phyloP scores from a whole-genome alignment of 2,113 vertebrate species.

The Alexandromys fortis region DNA sequence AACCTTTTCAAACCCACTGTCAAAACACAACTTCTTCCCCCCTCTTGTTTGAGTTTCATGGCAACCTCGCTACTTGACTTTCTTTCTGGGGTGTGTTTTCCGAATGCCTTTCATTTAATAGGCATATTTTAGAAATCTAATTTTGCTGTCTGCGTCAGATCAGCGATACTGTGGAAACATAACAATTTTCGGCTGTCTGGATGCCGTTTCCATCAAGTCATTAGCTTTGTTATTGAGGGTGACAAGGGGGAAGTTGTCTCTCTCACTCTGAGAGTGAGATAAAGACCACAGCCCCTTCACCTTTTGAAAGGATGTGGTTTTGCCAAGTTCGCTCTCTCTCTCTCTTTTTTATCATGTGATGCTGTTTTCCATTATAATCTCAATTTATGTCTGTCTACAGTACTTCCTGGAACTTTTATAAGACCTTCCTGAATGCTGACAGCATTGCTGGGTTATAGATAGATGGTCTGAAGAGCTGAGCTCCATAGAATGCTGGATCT shows the following conservation, averaged over 20 bases:
- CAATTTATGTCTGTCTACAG: constrained; percentile 67
- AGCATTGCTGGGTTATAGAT: constrained; percentile 1
- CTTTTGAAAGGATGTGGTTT: constrained; percentile 76
- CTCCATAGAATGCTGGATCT: neutral
- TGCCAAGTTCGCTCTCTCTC: constrained; percentile 54
- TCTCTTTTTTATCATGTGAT: constrained; percentile 14
- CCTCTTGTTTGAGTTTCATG: constrained; percentile 51
- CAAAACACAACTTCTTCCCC: constrained; percentile 70
- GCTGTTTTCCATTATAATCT: constrained; percentile 73
- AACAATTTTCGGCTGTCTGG: constrained; percentile 79
- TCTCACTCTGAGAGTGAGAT: neutral
- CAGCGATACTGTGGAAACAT: constrained; percentile 63
- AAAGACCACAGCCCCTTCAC: constrained; percentile 55
- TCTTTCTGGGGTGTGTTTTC: constrained; percentile 68
- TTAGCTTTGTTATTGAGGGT: constrained; percentile 74
- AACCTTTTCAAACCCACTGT: constrained; percentile 71
- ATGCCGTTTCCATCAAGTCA: constrained; percentile 73
- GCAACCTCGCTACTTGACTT: constrained; percentile 66
- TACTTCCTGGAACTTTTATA: constrained; percentile 61
- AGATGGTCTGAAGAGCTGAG: neutral
- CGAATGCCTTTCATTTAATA: constrained; percentile 74
- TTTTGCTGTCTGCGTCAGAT: constrained; percentile 79
- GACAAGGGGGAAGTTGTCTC: constrained; percentile 70
- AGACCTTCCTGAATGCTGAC: neutral
- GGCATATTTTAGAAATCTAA: constrained; percentile 80